These are phyloP conservation scores for Ciconia boyciana DNA, from an alignment of 2,113 vertebrate genomes.

Conservation along the genomic window DNA sequence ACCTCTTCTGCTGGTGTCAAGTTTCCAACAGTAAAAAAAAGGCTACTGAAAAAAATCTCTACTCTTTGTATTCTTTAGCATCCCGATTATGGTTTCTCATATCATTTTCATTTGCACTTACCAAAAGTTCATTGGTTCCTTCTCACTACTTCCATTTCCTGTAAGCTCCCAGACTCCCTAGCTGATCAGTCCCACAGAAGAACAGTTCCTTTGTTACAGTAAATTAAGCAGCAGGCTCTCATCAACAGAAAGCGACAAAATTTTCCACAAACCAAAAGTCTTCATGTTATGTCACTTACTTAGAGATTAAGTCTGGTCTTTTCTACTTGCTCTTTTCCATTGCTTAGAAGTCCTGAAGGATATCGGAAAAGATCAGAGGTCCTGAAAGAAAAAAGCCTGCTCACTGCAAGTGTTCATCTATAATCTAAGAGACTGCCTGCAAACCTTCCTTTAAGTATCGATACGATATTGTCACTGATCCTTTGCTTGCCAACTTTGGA, in stretches of 20 bases:
- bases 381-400: background rate
- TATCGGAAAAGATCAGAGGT: background rate
- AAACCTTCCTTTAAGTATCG: background rate
- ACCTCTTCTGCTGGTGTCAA: background rate
- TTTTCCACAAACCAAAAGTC: background rate
- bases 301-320: background rate
- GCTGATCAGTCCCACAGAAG: background rate
- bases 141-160: background rate
- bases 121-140: background rate
- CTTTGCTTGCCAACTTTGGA: background rate
- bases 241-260: background rate
- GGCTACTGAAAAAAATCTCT: background rate
- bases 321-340: background rate
- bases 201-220: background rate
- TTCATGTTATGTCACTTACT: background rate
- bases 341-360: background rate
- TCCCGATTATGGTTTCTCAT: background rate
- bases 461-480: background rate
- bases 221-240: background rate
- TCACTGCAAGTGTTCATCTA: background rate
- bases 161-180: background rate
- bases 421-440: background rate
- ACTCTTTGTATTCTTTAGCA: background rate
- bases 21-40: background rate
- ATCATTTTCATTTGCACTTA: background rate